These are phyloP conservation scores for Erannis defoliaria DNA, from an alignment of 2,888 invertebrate genomes.

Conservation along the genomic window DNA sequence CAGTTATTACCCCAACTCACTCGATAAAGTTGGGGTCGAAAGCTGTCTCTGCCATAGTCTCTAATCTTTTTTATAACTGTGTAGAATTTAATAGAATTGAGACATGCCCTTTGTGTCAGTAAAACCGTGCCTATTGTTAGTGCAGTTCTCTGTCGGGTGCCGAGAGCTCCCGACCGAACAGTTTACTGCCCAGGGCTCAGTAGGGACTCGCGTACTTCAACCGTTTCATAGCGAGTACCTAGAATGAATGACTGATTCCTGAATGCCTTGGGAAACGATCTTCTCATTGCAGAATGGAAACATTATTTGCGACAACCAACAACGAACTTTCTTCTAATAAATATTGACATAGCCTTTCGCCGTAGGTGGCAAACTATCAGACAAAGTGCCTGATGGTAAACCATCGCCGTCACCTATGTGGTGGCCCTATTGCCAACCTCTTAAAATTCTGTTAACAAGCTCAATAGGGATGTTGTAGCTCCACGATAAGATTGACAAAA, in stretches of 20 bases:
- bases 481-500: no score
- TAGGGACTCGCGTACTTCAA: background rate
- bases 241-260: background rate
- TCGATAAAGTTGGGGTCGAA: no score
- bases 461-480: no score
- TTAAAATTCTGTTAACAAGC: no score
- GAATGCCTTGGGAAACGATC: background rate
- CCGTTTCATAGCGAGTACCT: background rate
- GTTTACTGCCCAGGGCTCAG: conserved; percentile 1
- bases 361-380: no score
- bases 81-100: conserved; percentile 9
- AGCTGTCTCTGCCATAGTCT: background rate
- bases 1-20: no score
- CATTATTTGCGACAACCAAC: no score
- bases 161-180: background rate
- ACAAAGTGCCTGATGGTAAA: no score
- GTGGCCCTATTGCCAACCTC: no score
- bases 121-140: conserved; percentile 8
- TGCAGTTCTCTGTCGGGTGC: background rate
- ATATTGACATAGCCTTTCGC: background rate
- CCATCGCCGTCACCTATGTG: no score
- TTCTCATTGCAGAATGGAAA: no score
- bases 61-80: background rate
- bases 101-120: background rate
- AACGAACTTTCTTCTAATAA: no score